These are phyloP conservation scores for Meda fulgida DNA, from an alignment of 2,797 vertebrate genomes.

Conservation along the genomic window DNA sequence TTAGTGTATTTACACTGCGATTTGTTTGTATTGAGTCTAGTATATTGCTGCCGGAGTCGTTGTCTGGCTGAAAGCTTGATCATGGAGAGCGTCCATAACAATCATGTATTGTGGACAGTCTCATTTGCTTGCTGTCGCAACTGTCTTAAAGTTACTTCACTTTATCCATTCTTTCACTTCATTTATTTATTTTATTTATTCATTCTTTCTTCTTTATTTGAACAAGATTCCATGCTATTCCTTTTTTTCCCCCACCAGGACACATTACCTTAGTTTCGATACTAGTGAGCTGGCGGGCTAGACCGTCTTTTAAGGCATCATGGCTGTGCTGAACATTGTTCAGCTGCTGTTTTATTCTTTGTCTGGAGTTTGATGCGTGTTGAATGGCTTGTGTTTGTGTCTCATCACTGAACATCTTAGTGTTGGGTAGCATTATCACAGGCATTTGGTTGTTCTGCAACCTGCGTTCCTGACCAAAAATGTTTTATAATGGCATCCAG, in stretches of 20 bases:
- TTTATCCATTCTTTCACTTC: no score
- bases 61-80: background rate
- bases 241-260: no score
- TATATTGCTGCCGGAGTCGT: background rate
- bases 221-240: no score
- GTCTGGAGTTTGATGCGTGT: background rate
- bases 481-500: slow-evolving; percentile 58
- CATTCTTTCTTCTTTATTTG: background rate
- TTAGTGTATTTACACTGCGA: slow-evolving; percentile 2
- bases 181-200: background rate
- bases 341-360: slow-evolving; percentile 8
- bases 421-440: slow-evolving; percentile 10
- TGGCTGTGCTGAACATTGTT: no score
- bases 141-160: no score
- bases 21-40: slow-evolving; percentile 26
- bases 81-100: background rate
- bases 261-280: no score
- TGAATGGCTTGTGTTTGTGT: background rate
- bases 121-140: background rate
- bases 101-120: background rate
- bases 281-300: no score
- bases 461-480: slow-evolving; percentile 39
- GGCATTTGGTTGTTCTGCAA: background rate
- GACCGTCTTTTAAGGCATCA: no score
- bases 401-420: background rate